Percentiles rank a stretch among this genome's conserved stretches.
These are phyloP conservation scores for Brachirus orientalis DNA, from an alignment of 2,113 vertebrate genomes.

Conservation along the genomic window DNA sequence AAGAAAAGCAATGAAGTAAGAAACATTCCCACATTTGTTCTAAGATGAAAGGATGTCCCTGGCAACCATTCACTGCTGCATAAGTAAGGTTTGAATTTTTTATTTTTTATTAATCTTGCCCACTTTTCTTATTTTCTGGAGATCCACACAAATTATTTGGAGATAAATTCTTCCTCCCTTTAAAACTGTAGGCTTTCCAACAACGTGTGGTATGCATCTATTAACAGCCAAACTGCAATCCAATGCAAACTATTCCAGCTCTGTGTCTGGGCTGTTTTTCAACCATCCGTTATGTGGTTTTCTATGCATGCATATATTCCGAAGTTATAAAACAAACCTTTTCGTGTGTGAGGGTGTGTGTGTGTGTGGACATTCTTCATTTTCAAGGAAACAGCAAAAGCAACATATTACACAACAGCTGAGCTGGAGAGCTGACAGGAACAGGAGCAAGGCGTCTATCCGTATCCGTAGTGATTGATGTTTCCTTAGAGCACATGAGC, in stretches of 20 bases:
- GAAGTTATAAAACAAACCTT: background rate
- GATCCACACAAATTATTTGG: background rate
- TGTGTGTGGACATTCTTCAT: background rate
- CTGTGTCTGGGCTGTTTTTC: background rate
- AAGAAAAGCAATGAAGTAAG: too few relatives aligned
- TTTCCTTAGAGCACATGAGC: slow-evolving; percentile 30
- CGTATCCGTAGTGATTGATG: slow-evolving; percentile 37
- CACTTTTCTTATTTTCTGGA: background rate
- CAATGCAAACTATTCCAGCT: background rate
- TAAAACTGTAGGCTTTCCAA: background rate
- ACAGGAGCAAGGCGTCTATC: slow-evolving; percentile 40
- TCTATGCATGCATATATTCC: background rate
- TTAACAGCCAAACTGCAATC: background rate
- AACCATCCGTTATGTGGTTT: background rate
- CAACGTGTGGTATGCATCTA: background rate
- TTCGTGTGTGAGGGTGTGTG: background rate
- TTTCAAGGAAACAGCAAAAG: slow-evolving; percentile 15
- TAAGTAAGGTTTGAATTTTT: background rate
- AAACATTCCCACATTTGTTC: background rate
- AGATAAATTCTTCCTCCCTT: background rate
- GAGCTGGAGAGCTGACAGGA: slow-evolving; percentile 25
- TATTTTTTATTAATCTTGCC: background rate
- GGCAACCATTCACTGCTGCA: background rate
- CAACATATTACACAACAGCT: slow-evolving; percentile 35
- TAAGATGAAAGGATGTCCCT: background rate